Conservation (phyloP, 1,140 invertebrate genomes). For the Macrobrachium nipponense region DNA sequence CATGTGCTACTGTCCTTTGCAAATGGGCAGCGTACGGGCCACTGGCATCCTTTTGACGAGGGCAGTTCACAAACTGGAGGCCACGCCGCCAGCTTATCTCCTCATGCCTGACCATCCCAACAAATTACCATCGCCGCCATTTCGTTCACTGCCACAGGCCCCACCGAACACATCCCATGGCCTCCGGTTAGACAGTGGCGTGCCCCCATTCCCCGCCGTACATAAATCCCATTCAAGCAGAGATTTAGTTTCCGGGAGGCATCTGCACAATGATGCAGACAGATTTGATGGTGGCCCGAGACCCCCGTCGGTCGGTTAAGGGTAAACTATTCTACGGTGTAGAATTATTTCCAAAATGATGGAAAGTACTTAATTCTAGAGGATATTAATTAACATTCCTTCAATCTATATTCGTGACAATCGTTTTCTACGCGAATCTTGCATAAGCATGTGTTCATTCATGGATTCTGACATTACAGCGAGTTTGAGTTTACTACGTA, state of each 20-base stretch:
- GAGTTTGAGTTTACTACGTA: too few species aligned
- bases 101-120: slow-evolving; percentile 43
- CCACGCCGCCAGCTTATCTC: slow-evolving; percentile 41
- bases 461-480: too few species aligned
- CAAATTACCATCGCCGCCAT: neutral
- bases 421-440: too few species aligned
- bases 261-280: too few species aligned
- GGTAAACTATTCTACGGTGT: too few species aligned
- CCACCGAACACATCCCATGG: slow-evolving; percentile 49
- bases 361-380: too few species aligned
- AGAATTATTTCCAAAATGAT: too few species aligned
- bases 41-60: slow-evolving; percentile 20
- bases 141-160: slow-evolving; percentile 3
- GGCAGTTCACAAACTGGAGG: slow-evolving; percentile 30
- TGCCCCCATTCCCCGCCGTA: neutral
- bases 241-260: neutral
- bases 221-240: neutral
- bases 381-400: too few species aligned
- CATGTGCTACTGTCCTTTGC: slow-evolving; percentile 28
- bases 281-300: too few species aligned
- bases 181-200: neutral
- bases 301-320: too few species aligned
- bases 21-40: slow-evolving; percentile 5
- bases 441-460: too few species aligned
- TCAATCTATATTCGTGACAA: too few species aligned